phyloP scores from a whole-genome alignment of 2,888 invertebrate species.

The Diplolepis rosae region DNA sequence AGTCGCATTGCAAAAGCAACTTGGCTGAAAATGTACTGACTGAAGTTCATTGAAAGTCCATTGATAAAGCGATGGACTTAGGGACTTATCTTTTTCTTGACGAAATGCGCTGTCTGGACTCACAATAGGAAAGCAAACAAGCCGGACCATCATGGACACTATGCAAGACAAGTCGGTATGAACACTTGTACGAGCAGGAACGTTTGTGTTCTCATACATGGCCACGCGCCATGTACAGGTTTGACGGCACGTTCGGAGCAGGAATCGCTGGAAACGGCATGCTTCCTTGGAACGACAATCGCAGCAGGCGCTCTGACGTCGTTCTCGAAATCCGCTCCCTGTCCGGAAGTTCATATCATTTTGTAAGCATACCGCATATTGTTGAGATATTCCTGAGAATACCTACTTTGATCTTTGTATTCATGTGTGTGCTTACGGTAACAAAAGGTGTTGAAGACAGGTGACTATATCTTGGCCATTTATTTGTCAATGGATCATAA shows the following conservation, averaged over 20 bases:
- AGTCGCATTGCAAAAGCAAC: neutral
- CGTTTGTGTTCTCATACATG: neutral
- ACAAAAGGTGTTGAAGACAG: slow-evolving; percentile 15
- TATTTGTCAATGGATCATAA: neutral
- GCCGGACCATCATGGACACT: neutral
- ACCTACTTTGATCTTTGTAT: slow-evolving; percentile 4
- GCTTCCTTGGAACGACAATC: slow-evolving; percentile 24
- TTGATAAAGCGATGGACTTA: neutral
- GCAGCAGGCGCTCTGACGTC: slow-evolving; percentile 18
- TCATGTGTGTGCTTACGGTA: neutral
- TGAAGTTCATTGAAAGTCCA: neutral
- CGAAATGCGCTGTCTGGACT: neutral
- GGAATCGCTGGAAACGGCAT: slow-evolving; percentile 15
- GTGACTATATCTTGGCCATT: neutral
- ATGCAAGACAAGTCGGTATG: slow-evolving; percentile 3
- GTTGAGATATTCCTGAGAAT: slow-evolving; percentile 6
- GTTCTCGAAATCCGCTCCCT: slow-evolving; percentile 18
- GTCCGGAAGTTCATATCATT: slow-evolving; percentile 24
- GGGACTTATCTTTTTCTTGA: neutral
- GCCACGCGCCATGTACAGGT: slow-evolving; percentile 8
- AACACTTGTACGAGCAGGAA: neutral
- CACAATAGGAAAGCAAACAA: neutral
- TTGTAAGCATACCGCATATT: slow-evolving; percentile 22
- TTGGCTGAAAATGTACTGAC: slow-evolving; percentile 5
- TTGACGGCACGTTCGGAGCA: neutral